phyloP scores from a whole-genome alignment of 2,888 invertebrate species.

The Patella pellucida region DNA sequence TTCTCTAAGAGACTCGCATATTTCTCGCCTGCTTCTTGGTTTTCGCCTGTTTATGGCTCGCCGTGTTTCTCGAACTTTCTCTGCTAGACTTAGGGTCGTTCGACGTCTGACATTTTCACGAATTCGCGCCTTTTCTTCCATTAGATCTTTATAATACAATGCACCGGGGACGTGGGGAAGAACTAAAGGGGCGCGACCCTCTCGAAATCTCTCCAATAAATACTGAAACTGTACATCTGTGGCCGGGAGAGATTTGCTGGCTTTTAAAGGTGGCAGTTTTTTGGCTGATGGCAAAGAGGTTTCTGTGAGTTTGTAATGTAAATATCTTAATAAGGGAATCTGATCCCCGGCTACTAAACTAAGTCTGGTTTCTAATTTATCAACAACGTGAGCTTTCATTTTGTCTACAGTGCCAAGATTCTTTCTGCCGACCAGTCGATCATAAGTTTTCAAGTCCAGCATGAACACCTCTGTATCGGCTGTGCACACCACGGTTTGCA shows the following conservation, averaged over 20 bases:
- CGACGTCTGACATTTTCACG: constrained; percentile 39
- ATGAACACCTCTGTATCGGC: constrained; percentile 61
- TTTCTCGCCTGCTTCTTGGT: constrained; percentile 55
- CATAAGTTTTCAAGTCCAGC: constrained; percentile 67
- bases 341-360: constrained; percentile 51
- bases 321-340: constrained; percentile 54
- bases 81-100: constrained; percentile 28
- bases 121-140: constrained; percentile 61
- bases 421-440: constrained; percentile 59
- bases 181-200: constrained; percentile 49
- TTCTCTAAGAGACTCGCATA: constrained; percentile 51
- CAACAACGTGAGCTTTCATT: constrained; percentile 52
- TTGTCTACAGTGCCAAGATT: constrained; percentile 53
- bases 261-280: constrained; percentile 50
- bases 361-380: constrained; percentile 55
- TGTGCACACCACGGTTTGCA: constrained; percentile 63
- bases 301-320: constrained; percentile 57
- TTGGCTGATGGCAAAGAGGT: constrained; percentile 45
- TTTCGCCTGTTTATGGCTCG: constrained; percentile 37
- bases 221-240: constrained; percentile 52
- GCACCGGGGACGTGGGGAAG: constrained; percentile 53
- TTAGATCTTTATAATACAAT: constrained; percentile 61
- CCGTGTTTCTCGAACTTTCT: constrained; percentile 33
- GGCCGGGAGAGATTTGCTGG: constrained; percentile 54
- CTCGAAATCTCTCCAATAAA: constrained; percentile 51